Base-by-base conservation (phyloP, 1,140 invertebrate species). In the Aphaenogaster floridana region DNA sequence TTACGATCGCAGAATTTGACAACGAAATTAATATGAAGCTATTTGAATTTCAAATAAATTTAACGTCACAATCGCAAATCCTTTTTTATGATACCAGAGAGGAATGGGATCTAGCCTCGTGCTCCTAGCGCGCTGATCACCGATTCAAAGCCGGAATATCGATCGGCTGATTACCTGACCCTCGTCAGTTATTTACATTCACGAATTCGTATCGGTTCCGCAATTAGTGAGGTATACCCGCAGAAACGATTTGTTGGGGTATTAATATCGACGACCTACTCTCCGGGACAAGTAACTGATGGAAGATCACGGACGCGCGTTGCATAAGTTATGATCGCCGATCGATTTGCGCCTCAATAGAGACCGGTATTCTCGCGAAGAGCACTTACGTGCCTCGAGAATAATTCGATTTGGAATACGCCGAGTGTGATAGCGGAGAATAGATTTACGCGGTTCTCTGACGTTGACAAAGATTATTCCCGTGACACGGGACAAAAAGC, bases 281-380 rank as follows among this genome's bases (percentile, higher is more conserved):
- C 39, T 54, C 13, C 45, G n/a, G n/a, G 54, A 66, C n/a, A 21
- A 63, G 28, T 48, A 17, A 76, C 59, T 34, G n/a, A 63, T 63
- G 17, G 72, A 78, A 64, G 72, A 78, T 86, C 28, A 69, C 45
- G 86, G 36, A n/a, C 61, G 36, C 48, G 13, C 0, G 17, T 88
- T 88, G 28, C 64, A 77, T 85, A 85, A 89, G 69, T 89, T 88
- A 84, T 63, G 69, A 88, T 28, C 34, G 63, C 54, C 54, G 36
- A 63, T 84, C 36, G 72, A 88, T 52, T 48, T 34, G 15, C 34
- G 68, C 39, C 13, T 83, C 52, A 17, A 39, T 28, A 45, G 21
- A 57, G 42, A 68, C 36, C 28, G 42, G 42, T 13, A 39, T 88
- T 57, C 48, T 28, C 2, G 15, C 17, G 39, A 28, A 3, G 39